phyloP scores from a whole-genome alignment of 1,140 invertebrate genomes.

The Cyrtorhinus lividipennis region DNA sequence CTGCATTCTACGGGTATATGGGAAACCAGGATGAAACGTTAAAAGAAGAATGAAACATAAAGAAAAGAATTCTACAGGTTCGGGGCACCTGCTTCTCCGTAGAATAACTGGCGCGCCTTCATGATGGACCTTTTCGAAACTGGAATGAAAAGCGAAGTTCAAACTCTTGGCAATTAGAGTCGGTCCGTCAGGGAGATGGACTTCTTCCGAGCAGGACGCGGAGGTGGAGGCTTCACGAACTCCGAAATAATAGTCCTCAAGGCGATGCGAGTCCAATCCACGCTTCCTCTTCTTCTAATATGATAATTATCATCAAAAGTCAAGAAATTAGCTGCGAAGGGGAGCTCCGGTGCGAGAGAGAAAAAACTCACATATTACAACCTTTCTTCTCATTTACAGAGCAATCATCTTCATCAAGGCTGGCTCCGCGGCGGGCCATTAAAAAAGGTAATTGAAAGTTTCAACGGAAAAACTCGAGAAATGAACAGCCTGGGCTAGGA shows the following conservation, averaged over 20 bases:
- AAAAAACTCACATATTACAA: neutral
- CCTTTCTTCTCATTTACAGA: neutral
- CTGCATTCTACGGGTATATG: neutral
- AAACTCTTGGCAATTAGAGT: neutral
- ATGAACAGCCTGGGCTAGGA: no score
- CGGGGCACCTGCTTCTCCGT: neutral
- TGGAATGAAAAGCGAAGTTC: neutral
- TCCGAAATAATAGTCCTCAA: neutral
- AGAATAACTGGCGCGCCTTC: neutral
- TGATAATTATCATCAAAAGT: neutral
- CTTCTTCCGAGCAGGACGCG: neutral
- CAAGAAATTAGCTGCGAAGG: neutral
- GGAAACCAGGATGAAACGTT: neutral
- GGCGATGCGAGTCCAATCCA: neutral
- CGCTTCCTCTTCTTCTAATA: neutral
- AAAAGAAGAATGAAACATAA: neutral
- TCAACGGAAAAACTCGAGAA: no score
- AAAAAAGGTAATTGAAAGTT: neutral
- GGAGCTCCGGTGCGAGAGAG: no score
- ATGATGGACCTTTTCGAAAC: neutral
- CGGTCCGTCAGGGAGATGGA: neutral
- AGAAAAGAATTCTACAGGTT: neutral
- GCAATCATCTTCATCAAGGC: neutral
- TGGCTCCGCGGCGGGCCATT: neutral
- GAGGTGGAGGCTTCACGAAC: no score